Evolutionary conservation across 2,113 vertebrate genomes (phyloP).

Genomic region (Tichodroma muraria): DNA sequence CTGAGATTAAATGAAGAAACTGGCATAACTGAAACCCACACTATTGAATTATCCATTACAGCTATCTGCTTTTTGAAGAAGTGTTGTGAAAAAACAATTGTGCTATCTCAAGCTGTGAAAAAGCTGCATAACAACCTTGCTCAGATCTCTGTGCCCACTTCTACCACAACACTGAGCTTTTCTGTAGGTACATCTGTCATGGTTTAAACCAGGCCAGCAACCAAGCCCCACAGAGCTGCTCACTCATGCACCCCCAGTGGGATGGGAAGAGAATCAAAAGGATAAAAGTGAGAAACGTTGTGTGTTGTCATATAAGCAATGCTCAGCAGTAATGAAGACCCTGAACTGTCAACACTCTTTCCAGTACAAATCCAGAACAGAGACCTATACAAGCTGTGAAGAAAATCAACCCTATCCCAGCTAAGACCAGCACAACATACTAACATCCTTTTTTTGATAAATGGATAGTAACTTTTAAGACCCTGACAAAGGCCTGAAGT

Average conservation of each 20-base stretch:
- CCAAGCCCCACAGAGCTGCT: not conserved
- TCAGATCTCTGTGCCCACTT: not conserved
- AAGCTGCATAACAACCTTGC: not conserved
- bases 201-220: not conserved
- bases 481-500: not conserved
- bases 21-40: not conserved
- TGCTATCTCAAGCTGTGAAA: not conserved
- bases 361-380: not conserved
- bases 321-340: rapidly evolving
- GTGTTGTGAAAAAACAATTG: not conserved
- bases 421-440: not conserved
- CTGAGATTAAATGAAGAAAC: not conserved
- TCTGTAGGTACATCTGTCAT: not conserved
- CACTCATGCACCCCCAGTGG: rapidly evolving
- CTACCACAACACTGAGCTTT: not conserved
- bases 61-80: not conserved
- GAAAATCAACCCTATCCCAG: not conserved
- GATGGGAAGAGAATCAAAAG: not conserved
- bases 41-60: rapidly evolving
- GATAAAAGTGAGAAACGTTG: not conserved
- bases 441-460: not conserved
- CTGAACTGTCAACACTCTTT: not conserved
- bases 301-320: no score
- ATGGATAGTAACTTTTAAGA: not conserved
- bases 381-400: not conserved